Evolutionary conservation across 2,113 vertebrate genomes (phyloP).

Genomic region (Australoheros scitulus): DNA sequence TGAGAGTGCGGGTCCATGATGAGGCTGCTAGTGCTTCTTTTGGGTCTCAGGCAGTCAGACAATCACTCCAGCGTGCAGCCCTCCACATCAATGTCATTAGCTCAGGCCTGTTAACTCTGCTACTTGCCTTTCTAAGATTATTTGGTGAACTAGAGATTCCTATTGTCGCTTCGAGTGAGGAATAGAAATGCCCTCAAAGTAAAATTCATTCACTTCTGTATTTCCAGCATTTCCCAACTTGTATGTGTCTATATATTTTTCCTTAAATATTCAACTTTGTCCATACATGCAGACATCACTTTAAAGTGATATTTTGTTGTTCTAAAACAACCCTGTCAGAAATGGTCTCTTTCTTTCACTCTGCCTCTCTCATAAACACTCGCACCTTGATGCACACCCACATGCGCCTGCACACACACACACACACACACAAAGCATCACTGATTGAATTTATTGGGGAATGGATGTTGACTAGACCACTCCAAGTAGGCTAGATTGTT

Average conservation of each 20-base stretch:
- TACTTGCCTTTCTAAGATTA: constrained; percentile 65
- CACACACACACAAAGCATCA: constrained; percentile 62
- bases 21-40: constrained; percentile 76
- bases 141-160: constrained; percentile 61
- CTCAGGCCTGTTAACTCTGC: constrained; percentile 71
- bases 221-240: constrained; percentile 9
- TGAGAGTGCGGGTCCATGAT: constrained; percentile 80
- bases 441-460: constrained; percentile 81
- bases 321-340: constrained; percentile 51
- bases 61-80: constrained; percentile 72
- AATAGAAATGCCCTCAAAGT: constrained; percentile 13
- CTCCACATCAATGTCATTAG: constrained; percentile 76
- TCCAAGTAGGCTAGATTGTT: constrained; percentile 79
- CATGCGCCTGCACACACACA: constrained; percentile 21
- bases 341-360: constrained; percentile 21
- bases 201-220: constrained; percentile 24
- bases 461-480: constrained; percentile 81
- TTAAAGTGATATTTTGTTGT: constrained; percentile 43
- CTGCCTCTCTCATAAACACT: constrained; percentile 41
- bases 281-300: constrained; percentile 39
- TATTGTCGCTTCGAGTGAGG: constrained; percentile 40
- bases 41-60: constrained; percentile 73
- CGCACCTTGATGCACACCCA: constrained; percentile 14
- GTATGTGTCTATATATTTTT: background rate
- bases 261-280: constrained; percentile 45